Evolutionary conservation across 2,888 invertebrate species (phyloP), one percentile per base, ranked within the genome.

Genomic region (Oasisia sp.): DNA sequence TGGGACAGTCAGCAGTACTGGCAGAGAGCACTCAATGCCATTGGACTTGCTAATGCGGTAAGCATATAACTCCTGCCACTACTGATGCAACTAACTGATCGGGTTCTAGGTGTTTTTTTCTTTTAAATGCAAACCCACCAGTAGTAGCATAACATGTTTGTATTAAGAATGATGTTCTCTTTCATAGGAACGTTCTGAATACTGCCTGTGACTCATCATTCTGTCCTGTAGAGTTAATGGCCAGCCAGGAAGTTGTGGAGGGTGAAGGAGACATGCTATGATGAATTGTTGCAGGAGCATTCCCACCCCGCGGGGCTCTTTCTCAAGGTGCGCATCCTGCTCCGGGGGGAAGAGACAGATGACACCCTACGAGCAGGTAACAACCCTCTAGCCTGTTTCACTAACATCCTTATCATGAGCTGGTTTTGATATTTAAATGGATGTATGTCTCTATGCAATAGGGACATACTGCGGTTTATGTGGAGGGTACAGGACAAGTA

Each of bases 11-110:
- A 94, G 32, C 91, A 93, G 93, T 93, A 95, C 93, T 32, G 94
- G 92, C 95, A 95, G 93, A 94, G 95, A 93, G 96, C 95, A 38
- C 93, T 95, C 44, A 95, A 95, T 94, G 95, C 95, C 91, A 94
- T 96, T 45, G 94, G 95, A 38, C 93, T 96, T 58, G 95, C 96
- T 27, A 95, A 95, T 93, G 94, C 95, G 89, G 95, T 96, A 93
- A 94, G 50, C 50, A 50, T 9, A 50, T 1, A 50, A 50, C 50
- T 12, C 9, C 9, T 11, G 0, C 50, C 50, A 12, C 45, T 9
- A 7, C 12, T 50, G 12, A 50, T 50, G 50, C 14, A 50, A 14
- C 50, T 14, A 9, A 50, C 14, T 50, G 50, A 50, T 50, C 14
- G 14, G 50, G 12, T 50, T 50, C 50, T 50, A 50, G 50, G 50